Conservation (phyloP, 1,140 invertebrate species). For the Chironomus tepperi region DNA sequence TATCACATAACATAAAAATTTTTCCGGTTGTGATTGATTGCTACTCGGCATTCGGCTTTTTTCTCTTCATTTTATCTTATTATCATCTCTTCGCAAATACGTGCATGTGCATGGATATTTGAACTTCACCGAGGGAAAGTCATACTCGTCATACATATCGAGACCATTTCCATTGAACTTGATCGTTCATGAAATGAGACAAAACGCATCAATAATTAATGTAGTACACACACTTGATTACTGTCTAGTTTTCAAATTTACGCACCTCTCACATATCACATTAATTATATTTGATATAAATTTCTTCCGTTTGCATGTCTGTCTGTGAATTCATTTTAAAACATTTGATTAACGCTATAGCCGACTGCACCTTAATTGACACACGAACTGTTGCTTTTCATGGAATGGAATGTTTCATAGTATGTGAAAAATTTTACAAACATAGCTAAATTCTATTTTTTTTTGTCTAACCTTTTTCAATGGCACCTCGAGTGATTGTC, state of each 20-base stretch:
- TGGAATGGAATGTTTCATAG: no score
- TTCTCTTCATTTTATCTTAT: background rate
- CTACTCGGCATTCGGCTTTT: background rate
- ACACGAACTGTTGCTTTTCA: no score
- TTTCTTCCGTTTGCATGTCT: no score
- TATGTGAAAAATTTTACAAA: no score
- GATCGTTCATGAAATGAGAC: background rate
- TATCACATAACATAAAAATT: constrained; percentile 7
- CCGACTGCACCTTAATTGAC: no score
- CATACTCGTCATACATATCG: background rate
- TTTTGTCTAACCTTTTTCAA: no score
- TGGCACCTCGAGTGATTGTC: no score
- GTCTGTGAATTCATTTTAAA: no score
- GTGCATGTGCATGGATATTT: background rate
- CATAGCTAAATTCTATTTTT: no score
- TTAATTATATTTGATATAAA: no score
- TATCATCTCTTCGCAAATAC: background rate
- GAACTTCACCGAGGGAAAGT: background rate
- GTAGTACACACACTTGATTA: background rate
- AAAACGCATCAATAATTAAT: background rate
- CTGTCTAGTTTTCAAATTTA: background rate
- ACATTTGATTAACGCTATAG: no score
- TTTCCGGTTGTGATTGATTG: constrained; percentile 12
- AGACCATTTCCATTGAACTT: background rate
- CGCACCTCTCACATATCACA: no score